Conservation (phyloP, 2,888 invertebrate genomes). For the Piscicola geometra region DNA sequence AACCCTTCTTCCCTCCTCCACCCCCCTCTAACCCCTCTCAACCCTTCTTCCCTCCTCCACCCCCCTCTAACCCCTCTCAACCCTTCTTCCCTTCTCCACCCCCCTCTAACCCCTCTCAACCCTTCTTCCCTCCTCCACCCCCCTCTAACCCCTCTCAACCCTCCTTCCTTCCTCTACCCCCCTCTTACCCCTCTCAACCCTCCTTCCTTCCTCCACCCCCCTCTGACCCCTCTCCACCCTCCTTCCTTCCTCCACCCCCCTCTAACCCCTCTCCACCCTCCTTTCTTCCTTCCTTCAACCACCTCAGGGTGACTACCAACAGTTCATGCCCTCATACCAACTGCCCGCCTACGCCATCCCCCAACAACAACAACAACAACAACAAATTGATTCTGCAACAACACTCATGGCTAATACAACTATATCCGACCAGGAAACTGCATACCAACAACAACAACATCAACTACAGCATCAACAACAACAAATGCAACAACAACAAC, state of each 20-base stretch:
- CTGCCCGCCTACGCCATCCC: neutral
- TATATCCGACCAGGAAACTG: neutral
- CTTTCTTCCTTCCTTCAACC: no score
- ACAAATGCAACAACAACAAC: no score
- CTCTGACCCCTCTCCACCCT: no score
- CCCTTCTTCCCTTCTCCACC: neutral
- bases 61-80: neutral
- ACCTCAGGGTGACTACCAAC: neutral
- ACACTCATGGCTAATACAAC: neutral
- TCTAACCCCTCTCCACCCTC: no score
- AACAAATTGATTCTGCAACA: neutral
- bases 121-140: neutral
- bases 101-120: neutral
- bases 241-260: no score
- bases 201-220: no score
- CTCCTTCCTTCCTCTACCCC: conserved; percentile 9
- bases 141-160: neutral
- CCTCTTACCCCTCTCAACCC: neutral
- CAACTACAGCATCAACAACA: neutral
- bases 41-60: neutral
- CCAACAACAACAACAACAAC: neutral
- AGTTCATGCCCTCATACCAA: no score
- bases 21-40: neutral
- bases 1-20: conserved; percentile 3
- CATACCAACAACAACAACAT: neutral